These are phyloP conservation scores for Brachylomia viminalis DNA, from an alignment of 2,888 invertebrate species.

Conservation along the genomic window DNA sequence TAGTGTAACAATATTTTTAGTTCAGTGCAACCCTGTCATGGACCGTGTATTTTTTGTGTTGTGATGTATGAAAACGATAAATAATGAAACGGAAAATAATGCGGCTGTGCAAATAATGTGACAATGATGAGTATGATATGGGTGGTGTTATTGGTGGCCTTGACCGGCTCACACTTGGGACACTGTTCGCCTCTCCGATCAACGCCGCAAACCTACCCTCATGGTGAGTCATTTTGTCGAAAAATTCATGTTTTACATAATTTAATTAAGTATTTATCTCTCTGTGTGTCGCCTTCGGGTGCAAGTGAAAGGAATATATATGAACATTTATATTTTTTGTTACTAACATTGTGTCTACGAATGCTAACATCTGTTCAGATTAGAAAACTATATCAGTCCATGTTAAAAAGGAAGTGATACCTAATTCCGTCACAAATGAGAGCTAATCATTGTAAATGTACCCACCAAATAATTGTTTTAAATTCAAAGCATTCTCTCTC, in stretches of 20 bases:
- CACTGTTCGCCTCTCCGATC: slow-evolving; percentile 86
- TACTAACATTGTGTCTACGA: slow-evolving; percentile 30
- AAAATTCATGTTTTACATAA: slow-evolving; percentile 73
- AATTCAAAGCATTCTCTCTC: not conserved
- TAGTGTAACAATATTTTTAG: slow-evolving; percentile 77
- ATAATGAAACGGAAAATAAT: slow-evolving; percentile 89
- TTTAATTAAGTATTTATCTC: slow-evolving; percentile 35
- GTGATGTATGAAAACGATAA: slow-evolving; percentile 87
- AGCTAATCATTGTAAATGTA: slow-evolving; percentile 31
- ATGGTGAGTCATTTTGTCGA: slow-evolving; percentile 83
- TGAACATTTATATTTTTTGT: slow-evolving; percentile 29
- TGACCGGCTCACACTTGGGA: slow-evolving; percentile 84
- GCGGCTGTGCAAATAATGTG: slow-evolving; percentile 88
- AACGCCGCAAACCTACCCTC: slow-evolving; percentile 88
- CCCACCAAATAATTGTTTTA: slow-evolving; percentile 38
- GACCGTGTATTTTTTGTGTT: slow-evolving; percentile 89
- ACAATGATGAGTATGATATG: slow-evolving; percentile 87
- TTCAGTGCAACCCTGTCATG: slow-evolving; percentile 85
- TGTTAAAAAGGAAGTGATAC: slow-evolving; percentile 20
- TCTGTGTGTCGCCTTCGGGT: slow-evolving; percentile 18
- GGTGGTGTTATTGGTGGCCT: slow-evolving; percentile 88
- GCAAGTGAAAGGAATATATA: slow-evolving; percentile 51
- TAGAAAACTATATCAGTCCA: slow-evolving; percentile 21
- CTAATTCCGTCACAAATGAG: slow-evolving; percentile 38
- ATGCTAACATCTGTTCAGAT: slow-evolving; percentile 65